Conservation (phyloP, 2,797 vertebrate species). For the Sebastolobus alascanus region DNA sequence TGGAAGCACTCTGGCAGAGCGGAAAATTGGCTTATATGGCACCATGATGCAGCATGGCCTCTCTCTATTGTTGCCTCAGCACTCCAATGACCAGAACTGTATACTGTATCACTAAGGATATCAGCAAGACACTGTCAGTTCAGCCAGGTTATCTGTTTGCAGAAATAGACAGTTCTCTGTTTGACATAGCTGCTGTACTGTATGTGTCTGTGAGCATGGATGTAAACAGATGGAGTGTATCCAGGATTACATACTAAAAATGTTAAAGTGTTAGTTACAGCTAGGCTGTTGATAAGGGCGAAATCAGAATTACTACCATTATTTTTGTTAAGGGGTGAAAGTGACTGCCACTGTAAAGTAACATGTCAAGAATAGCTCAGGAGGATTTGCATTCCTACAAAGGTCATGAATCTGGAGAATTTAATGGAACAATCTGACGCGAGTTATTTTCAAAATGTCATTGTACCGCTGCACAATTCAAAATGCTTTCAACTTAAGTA, state of each 20-base stretch:
- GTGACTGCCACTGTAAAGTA: neutral
- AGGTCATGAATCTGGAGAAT: constrained; percentile 13
- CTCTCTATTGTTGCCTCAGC: constrained; percentile 29
- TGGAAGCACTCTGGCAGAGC: constrained; percentile 51
- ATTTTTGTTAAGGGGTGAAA: neutral
- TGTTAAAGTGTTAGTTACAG: neutral
- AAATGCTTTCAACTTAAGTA: constrained; percentile 7
- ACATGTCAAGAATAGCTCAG: constrained; percentile 1
- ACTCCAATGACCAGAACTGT: constrained; percentile 11
- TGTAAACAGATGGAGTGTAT: neutral
- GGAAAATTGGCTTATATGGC: constrained; percentile 62
- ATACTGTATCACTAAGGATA: constrained; percentile 4
- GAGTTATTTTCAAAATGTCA: constrained; percentile 14
- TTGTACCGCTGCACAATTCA: neutral
- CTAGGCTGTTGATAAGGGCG: constrained; percentile 1
- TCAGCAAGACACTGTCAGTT: constrained; percentile 28
- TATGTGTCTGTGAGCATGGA: neutral
- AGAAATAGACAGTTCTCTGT: constrained; percentile 9
- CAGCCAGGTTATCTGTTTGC: constrained; percentile 16
- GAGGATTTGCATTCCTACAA: neutral
- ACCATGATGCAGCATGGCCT: constrained; percentile 21
- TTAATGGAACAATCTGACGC: neutral
- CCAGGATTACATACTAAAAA: constrained; percentile 15
- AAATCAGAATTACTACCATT: neutral
- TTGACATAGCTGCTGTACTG: neutral